Percentiles rank a stretch among this genome's conserved stretches.
phyloP scores from a whole-genome alignment of 1,140 invertebrate species.

The Drosophila nannoptera region DNA sequence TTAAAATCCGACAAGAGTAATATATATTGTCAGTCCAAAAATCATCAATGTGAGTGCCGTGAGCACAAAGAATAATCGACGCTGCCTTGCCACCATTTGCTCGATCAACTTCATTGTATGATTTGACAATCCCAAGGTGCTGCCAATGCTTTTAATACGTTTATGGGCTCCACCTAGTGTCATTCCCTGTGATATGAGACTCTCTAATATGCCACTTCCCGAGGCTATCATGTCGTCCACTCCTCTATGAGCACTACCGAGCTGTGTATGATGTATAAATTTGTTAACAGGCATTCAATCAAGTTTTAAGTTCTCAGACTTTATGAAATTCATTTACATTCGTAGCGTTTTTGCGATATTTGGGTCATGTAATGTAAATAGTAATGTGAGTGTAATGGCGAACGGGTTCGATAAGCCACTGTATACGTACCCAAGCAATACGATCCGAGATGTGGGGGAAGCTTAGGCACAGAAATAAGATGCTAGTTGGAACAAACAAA shows the following conservation, averaged over 20 bases:
- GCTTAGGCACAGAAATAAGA: too few relatives aligned
- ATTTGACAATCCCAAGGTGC: slow-evolving; percentile 96
- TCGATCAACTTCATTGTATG: slow-evolving; percentile 98
- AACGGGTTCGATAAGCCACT: too few relatives aligned
- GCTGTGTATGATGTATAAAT: slow-evolving; percentile 85
- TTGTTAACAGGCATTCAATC: slow-evolving; percentile 9
- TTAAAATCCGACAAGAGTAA: slow-evolving; percentile 62
- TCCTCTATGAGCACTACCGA: slow-evolving; percentile 89
- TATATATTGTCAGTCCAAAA: slow-evolving; percentile 90
- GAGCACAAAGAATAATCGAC: slow-evolving; percentile 92
- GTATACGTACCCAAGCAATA: too few relatives aligned
- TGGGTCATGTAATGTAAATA: too few relatives aligned
- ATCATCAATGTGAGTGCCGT: slow-evolving; percentile 92
- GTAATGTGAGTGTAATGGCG: too few relatives aligned
- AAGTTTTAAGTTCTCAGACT: too few relatives aligned
- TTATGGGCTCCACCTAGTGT: slow-evolving; percentile 93
- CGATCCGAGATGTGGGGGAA: background rate
- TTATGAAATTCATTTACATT: too few relatives aligned
- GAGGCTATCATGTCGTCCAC: slow-evolving; percentile 92
- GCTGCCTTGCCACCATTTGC: slow-evolving; percentile 91
- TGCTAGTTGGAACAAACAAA: too few relatives aligned
- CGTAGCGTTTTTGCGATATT: too few relatives aligned
- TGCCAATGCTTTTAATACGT: slow-evolving; percentile 93
- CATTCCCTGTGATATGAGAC: slow-evolving; percentile 89
- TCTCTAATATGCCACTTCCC: slow-evolving; percentile 89